Conservation (phyloP, 2,113 vertebrate genomes). For the Nesoenas mayeri region DNA sequence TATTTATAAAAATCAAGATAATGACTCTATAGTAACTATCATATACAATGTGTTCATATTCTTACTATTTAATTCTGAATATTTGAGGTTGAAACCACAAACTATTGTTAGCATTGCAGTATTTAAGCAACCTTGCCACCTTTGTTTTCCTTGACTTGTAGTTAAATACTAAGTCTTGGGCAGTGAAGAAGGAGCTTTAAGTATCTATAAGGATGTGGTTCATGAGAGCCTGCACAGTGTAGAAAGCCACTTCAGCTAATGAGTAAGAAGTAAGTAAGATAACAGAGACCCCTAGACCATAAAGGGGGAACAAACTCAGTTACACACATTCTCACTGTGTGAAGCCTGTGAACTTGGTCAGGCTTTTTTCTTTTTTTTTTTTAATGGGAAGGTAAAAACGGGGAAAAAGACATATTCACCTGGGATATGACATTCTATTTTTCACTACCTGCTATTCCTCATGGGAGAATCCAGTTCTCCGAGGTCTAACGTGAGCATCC, state of each 20-base stretch:
- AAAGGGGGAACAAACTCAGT: background rate
- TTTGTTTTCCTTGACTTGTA: background rate
- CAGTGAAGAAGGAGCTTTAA: background rate
- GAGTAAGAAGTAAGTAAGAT: background rate
- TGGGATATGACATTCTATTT: background rate
- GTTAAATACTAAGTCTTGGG: background rate
- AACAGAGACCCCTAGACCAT: background rate
- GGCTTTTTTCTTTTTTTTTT: background rate
- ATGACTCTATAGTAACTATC: background rate
- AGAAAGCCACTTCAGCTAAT: background rate
- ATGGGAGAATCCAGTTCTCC: background rate
- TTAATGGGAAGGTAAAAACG: background rate
- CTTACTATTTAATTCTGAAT: background rate
- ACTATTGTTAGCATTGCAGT: background rate
- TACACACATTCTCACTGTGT: background rate
- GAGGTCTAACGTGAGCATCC: background rate
- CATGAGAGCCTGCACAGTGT: background rate
- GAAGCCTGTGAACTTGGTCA: background rate
- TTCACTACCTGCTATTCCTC: background rate
- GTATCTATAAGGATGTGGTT: background rate
- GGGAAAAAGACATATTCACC: background rate
- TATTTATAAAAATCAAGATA: background rate
- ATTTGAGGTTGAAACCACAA: background rate
- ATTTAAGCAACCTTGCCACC: background rate
- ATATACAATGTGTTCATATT: background rate